A percentile compares a stretch with the other conserved stretches of the same genome.
Evolutionary conservation across 2,113 vertebrate genomes (phyloP).

Genomic region (Oostethus manadensis): DNA sequence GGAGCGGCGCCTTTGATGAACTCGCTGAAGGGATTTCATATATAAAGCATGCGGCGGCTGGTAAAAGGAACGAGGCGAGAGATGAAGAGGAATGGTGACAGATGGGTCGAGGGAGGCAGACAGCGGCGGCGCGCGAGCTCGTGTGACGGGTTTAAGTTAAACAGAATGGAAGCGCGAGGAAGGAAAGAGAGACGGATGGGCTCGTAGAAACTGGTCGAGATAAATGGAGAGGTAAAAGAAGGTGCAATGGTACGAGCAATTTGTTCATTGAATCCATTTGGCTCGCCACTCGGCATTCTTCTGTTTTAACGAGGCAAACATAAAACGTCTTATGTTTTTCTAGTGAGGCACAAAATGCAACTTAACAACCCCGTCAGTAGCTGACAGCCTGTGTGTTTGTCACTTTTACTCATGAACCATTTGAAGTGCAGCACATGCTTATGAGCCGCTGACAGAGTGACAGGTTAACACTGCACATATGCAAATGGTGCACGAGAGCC

Average conservation of each 20-base stretch:
- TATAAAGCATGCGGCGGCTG: slow-evolving; percentile 19
- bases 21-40: neutral
- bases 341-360: neutral
- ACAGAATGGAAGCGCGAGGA: slow-evolving; percentile 10
- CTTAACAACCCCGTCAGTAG: neutral
- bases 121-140: slow-evolving; percentile 14
- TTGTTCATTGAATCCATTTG: neutral
- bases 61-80: slow-evolving; percentile 3
- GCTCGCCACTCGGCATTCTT: neutral
- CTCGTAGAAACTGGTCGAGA: slow-evolving; percentile 2
- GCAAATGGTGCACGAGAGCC: slow-evolving; percentile 1
- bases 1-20: slow-evolving; percentile 3
- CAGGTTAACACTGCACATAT: slow-evolving; percentile 9
- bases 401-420: neutral
- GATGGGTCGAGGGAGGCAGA: slow-evolving; percentile 27
- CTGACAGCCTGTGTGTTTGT: neutral
- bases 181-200: slow-evolving; percentile 16
- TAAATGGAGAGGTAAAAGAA: neutral
- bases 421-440: slow-evolving; percentile 18
- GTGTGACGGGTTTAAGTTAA: slow-evolving; percentile 17
- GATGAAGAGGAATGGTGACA: slow-evolving; percentile 20
- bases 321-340: neutral
- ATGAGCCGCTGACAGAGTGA: slow-evolving; percentile 36
- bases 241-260: neutral
- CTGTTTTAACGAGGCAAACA: neutral